Evolutionary conservation across 2,888 invertebrate genomes (phyloP), one percentile per base, ranked within the genome.

Genomic region (Liopterus haemorrhoidalis): DNA sequence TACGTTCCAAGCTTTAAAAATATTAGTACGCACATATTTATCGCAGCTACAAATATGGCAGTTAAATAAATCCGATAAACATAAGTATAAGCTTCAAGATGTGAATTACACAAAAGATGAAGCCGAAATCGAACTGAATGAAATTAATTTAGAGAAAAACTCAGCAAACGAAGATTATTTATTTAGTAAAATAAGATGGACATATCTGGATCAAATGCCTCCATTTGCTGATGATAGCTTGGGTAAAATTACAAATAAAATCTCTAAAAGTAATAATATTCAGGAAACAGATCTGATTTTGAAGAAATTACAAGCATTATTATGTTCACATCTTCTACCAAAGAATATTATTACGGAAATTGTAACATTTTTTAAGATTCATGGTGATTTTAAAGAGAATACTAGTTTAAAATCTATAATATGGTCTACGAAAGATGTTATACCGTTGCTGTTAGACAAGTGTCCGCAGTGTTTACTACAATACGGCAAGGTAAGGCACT

Each of bases 381-480:
- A 76, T 55, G 65, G 76, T 52, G 65, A 72, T 59, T 55, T 76
- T 49, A 58, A 75, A 59, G 72, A 81, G 40, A 60, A 72, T 53
- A 63, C 71, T 59, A 69, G 76, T 63, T 62, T 78, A 61, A 62
- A 73, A 57, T 65, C 73, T 38, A 63, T 72, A 54, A 59, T 74
- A 55, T 60, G 73, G 59, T 64, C 69, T 24, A 65, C 70, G 52
- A 68, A 72, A 53, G 67, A 79, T 60, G 71, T 72, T 32, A 66
- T 76, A 2, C 63, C 69, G 44, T 67, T 77, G 52, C 61, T 82
- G 52, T 66, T 79, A 20, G 74, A 78, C 21, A 70, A 71, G 43
- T 78, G 76, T 52, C 81, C 82, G 0, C 74, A 75, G 52, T 76
- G 75, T 56, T 60, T 81, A 20, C 65, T 81, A 51, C 76, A 78